Percentiles rank a stretch among this genome's conserved stretches.
Evolutionary conservation across 2,113 vertebrate genomes (phyloP).

Genomic region (Tinamus guttatus): DNA sequence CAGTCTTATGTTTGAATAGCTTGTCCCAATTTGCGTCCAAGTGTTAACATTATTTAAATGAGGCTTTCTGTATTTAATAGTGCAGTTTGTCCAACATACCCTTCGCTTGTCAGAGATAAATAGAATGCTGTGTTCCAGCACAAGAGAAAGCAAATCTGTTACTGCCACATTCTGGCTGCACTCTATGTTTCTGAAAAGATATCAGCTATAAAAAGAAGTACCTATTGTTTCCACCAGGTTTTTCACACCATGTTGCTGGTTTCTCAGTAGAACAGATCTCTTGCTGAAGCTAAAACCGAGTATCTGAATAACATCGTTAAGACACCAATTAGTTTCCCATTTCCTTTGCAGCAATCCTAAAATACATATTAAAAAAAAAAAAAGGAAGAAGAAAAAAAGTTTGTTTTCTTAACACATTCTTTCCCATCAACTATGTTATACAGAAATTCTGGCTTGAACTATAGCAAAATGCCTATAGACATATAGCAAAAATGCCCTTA

Average conservation of each 20-base stretch:
- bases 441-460: background rate
- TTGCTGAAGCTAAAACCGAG: constrained; percentile 25
- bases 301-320: constrained; percentile 18
- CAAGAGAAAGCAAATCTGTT: constrained; percentile 68
- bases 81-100: constrained; percentile 64
- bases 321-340: background rate
- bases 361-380: background rate
- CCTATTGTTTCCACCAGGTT: constrained; percentile 61
- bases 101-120: constrained; percentile 65
- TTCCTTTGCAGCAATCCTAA: background rate
- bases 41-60: constrained; percentile 44
- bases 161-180: constrained; percentile 41
- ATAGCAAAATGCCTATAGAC: no score
- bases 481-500: background rate
- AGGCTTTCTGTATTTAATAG: constrained; percentile 59
- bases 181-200: constrained; percentile 42
- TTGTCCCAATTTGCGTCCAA: constrained; percentile 59
- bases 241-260: constrained; percentile 37
- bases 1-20: constrained; percentile 29
- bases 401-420: background rate
- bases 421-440: background rate
- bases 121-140: constrained; percentile 63
- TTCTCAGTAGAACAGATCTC: constrained; percentile 19
- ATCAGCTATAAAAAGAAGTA: constrained; percentile 61
- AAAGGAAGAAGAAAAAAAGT: no score